phyloP scores from a whole-genome alignment of 2,888 invertebrate species.

The Holacanthella duospinosa region DNA sequence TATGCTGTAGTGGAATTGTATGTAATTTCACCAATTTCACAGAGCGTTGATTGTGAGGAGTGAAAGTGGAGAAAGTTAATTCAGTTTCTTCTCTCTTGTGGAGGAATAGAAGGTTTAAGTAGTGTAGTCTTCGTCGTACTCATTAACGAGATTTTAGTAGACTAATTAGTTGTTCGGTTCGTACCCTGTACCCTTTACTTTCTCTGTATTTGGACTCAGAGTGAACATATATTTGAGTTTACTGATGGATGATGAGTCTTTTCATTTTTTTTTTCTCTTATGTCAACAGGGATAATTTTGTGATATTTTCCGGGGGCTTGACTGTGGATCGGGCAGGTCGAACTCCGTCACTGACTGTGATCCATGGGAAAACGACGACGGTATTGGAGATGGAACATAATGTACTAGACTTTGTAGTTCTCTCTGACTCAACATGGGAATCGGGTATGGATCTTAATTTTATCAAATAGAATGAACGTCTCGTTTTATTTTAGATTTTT shows the following conservation, averaged over 20 bases:
- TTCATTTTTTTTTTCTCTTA: conserved; percentile 4
- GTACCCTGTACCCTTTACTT: no score
- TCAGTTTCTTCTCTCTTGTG: background rate
- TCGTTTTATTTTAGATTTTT: background rate
- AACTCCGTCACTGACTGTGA: conserved; percentile 65
- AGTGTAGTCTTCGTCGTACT: background rate
- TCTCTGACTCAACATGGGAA: conserved; percentile 88
- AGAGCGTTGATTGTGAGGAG: no score
- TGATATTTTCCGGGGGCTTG: conserved; percentile 95
- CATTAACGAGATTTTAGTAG: background rate
- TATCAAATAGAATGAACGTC: background rate
- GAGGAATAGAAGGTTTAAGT: background rate
- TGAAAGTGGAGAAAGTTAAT: conserved; percentile 2
- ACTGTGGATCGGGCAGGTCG: conserved; percentile 43
- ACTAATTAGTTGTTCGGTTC: background rate
- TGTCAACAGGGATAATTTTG: conserved; percentile 67
- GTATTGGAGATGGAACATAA: conserved; percentile 99
- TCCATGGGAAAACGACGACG: conserved; percentile 90
- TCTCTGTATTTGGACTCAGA: no score
- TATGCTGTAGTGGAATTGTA: no score
- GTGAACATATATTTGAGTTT: no score
- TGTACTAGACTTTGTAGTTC: conserved; percentile 90
- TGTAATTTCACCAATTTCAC: no score
- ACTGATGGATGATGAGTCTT: background rate
- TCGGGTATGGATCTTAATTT: conserved; percentile 72